Percentiles rank a stretch among this genome's conserved stretches.
Evolutionary conservation across 1,140 invertebrate species (phyloP).

Genomic region (Sminthurinus signatus): DNA sequence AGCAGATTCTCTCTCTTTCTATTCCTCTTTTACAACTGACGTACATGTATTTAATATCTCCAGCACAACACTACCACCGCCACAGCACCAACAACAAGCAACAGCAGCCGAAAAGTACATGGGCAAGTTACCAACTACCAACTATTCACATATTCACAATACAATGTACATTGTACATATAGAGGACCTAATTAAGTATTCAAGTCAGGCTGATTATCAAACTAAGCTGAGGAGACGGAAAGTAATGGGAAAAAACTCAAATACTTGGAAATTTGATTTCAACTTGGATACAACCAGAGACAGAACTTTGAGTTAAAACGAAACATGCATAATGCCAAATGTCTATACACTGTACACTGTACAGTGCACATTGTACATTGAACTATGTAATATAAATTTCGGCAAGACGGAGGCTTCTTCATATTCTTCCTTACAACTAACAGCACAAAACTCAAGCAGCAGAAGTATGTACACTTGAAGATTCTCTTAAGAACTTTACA

Average conservation of each 20-base stretch:
- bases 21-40: background rate
- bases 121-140: no score
- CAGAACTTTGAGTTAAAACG: no score
- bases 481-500: no score
- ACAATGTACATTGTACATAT: background rate
- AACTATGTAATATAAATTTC: no score
- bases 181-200: slow-evolving; percentile 17
- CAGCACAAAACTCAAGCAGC: no score
- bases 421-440: no score
- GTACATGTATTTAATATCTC: background rate
- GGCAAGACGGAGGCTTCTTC: no score
- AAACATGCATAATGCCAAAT: no score
- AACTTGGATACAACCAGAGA: background rate
- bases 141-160: background rate
- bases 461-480: no score
- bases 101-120: background rate
- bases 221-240: background rate
- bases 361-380: no score
- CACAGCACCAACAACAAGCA: background rate
- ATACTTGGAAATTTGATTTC: slow-evolving; percentile 5
- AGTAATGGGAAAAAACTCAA: background rate
- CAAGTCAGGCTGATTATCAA: slow-evolving; percentile 28
- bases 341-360: no score
- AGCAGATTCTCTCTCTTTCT: background rate
- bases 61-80: background rate